These are phyloP conservation scores for Leptosomus discolor DNA, from an alignment of 2,113 vertebrate genomes.

Conservation along the genomic window DNA sequence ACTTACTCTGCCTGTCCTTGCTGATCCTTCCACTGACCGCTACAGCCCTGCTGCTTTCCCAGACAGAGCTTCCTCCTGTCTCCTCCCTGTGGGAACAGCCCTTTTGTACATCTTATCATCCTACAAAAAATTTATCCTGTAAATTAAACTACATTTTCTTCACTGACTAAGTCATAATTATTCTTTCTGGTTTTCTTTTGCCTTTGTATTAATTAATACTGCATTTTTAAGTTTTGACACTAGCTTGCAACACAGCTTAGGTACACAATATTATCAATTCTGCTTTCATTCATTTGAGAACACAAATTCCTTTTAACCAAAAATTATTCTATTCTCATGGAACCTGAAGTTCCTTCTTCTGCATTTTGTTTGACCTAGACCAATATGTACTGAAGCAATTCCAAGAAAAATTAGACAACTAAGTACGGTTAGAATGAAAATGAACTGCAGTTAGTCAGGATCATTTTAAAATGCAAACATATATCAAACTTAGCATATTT, in stretches of 20 bases:
- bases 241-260: not conserved
- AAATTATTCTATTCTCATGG: not conserved
- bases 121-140: not conserved
- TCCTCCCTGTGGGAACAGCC: not conserved
- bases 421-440: not conserved
- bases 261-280: not conserved
- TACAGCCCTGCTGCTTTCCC: not conserved
- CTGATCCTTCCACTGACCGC: not conserved
- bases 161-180: accelerated
- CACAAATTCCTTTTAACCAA: not conserved
- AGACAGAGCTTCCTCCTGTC: not conserved
- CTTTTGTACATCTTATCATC: not conserved
- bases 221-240: not conserved
- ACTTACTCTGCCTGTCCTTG: not conserved
- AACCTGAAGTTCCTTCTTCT: not conserved
- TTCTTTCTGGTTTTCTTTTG: not conserved
- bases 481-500: not conserved
- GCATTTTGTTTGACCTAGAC: not conserved
- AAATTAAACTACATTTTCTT: not conserved
- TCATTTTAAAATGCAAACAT: not conserved
- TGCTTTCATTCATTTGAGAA: not conserved
- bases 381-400: not conserved
- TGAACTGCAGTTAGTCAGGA: constrained; percentile 32
- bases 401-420: not conserved
- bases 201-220: not conserved